phyloP scores from a whole-genome alignment of 2,888 invertebrate species.

The Lepidocyrtinus sp. region DNA sequence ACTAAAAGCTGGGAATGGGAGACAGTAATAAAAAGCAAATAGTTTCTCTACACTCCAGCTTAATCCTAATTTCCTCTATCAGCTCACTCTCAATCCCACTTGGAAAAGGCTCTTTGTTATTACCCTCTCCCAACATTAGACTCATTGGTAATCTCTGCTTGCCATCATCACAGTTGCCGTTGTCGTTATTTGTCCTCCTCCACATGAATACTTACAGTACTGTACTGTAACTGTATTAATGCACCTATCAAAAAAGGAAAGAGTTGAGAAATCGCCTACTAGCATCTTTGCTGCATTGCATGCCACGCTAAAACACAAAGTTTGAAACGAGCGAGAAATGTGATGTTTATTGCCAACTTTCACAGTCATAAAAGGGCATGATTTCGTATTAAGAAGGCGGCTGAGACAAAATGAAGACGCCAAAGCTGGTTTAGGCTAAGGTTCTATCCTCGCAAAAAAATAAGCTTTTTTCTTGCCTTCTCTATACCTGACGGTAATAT shows the following conservation, averaged over 20 bases:
- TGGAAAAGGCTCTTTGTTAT: slow-evolving; percentile 2
- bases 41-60: not conserved
- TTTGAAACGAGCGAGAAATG: slow-evolving; percentile 24
- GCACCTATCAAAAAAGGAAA: not conserved
- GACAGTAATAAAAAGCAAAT: not conserved
- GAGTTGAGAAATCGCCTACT: slow-evolving; percentile 10
- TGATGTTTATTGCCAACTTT: slow-evolving; percentile 61
- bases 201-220: not conserved
- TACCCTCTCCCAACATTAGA: slow-evolving; percentile 22
- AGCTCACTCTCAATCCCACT: not conserved
- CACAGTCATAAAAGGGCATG: slow-evolving; percentile 59
- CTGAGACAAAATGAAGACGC: slow-evolving; percentile 14
- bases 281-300: slow-evolving; percentile 26
- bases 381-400: slow-evolving; percentile 50
- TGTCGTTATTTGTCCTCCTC: slow-evolving; percentile 6
- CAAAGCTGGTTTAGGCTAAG: not conserved
- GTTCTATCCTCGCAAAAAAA: not conserved
- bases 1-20: not conserved
- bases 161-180: slow-evolving; percentile 30
- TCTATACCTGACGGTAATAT: not conserved
- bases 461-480: not conserved
- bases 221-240: not conserved
- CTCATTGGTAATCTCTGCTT: slow-evolving; percentile 40
- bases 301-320: not conserved
- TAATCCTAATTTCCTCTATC: not conserved